phyloP scores from a whole-genome alignment of 2,113 vertebrate genomes.

The Chrysochloris asiatica region DNA sequence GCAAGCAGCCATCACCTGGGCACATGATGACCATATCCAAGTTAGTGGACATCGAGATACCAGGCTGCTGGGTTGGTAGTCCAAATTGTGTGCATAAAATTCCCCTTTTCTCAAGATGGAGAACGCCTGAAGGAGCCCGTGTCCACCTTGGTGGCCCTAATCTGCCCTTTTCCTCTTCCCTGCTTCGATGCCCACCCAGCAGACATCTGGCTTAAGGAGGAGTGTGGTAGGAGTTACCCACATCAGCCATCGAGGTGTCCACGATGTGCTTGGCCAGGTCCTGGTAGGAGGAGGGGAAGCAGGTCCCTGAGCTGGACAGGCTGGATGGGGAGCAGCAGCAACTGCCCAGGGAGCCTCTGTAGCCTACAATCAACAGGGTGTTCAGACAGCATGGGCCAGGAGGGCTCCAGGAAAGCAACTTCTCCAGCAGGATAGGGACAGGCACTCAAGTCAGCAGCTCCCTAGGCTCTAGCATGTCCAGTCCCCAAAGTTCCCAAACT shows the following conservation, averaged over 20 bases:
- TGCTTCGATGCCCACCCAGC: neutral
- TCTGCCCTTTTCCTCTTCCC: neutral
- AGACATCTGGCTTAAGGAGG: neutral
- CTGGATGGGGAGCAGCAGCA: conserved; percentile 78
- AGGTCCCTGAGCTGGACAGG: conserved; percentile 72
- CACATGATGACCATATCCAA: neutral
- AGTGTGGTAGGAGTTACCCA: conserved; percentile 72
- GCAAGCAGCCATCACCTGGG: conserved; percentile 92
- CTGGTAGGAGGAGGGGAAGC: conserved; percentile 88
- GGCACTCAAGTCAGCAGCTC: neutral
- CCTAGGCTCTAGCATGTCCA: neutral
- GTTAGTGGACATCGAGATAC: neutral
- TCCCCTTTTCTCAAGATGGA: neutral
- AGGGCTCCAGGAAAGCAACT: neutral
- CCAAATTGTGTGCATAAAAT: neutral
- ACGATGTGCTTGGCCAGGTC: conserved; percentile 90
- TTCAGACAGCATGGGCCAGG: neutral
- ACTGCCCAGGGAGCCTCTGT: conserved; percentile 48
- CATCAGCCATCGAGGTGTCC: conserved; percentile 89
- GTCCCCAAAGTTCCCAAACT: neutral
- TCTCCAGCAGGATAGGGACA: neutral
- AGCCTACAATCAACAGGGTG: conserved; percentile 15
- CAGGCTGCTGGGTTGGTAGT: neutral
- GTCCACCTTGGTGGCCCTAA: neutral
- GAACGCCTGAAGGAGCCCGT: neutral